Conservation (phyloP, 1,140 invertebrate genomes). For the Lucilia sericata region DNA sequence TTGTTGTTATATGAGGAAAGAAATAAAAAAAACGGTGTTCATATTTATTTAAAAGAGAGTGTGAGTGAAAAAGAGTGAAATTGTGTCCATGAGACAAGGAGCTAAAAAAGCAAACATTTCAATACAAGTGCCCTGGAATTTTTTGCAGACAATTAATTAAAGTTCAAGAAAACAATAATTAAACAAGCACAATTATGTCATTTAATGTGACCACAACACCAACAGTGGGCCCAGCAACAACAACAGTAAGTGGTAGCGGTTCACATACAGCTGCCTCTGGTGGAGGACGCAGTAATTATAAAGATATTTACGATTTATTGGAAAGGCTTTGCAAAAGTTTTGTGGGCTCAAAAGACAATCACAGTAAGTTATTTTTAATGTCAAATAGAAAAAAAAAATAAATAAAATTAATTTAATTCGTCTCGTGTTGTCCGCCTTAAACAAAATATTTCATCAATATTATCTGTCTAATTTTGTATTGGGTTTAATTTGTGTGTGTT, state of each 20-base stretch:
- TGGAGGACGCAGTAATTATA: constrained; percentile 45
- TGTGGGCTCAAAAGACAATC: constrained; percentile 39
- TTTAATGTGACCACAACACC: constrained; percentile 18
- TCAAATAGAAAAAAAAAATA: not conserved
- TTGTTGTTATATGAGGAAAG: not conserved
- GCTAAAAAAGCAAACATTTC: not conserved
- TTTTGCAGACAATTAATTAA: not conserved
- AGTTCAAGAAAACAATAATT: not conserved
- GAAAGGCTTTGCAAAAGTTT: constrained; percentile 49
- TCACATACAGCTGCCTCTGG: not conserved
- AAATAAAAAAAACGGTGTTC: not conserved
- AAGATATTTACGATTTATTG: constrained; percentile 51
- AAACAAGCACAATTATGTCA: not conserved
- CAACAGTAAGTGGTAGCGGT: not conserved
- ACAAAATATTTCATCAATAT: constrained; percentile 3
- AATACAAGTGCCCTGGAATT: not conserved
- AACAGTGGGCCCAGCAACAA: not conserved
- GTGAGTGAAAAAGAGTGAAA: not conserved
- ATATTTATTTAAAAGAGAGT: not conserved
- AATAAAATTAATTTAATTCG: not conserved
- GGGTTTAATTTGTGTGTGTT: constrained; percentile 12
- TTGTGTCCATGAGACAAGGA: constrained; percentile 18
- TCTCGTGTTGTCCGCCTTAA: not conserved
- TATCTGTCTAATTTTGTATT: not conserved
- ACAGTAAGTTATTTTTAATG: constrained; percentile 48